Evolutionary conservation across 1,140 invertebrate genomes (phyloP), one percentile per base, ranked within the genome.

Genomic region (Agrypnia vestita): DNA sequence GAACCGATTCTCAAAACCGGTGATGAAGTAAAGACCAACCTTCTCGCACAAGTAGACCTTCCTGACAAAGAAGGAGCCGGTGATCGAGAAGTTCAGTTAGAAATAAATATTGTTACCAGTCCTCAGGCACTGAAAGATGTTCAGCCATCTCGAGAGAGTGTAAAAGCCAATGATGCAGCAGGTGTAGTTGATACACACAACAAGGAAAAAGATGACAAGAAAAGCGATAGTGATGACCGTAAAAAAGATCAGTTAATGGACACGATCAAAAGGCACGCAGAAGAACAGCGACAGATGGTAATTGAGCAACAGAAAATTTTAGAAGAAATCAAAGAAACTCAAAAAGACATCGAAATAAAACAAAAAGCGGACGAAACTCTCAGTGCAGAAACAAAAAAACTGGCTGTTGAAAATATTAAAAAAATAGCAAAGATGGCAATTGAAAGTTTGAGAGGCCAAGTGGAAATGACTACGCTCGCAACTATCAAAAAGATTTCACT

Each of bases 271-370:
- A 90, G 91, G 80, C 90, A 92, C 61, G 89, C 90, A 21, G 85
- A 90, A 82, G 90, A 92, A 84, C 90, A 91, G 76, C 88, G 90
- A 74, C 86, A 92, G 84, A 85, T 92, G 76, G 87, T 92, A 15
- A 87, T 91, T 74, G 90, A 92, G 83, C 90, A 91, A 76, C 91
- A 91, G 78, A 87, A 91, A 83, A 90, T 92, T 82, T 84, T 92
- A 44, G 85, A 91, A 76, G 89, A 92, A 83, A 87, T 92, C 49
- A 88, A 90, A 25, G 88, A 91, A 75, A 88, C 89, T 0, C 88
- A 91, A 76, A 84, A 90, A 81, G 89, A 91, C 80, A 84, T 90
- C n/a, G 84, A 89, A 53, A 59, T 74, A 9, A 74, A 74, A 56
- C 71, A 74, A 56, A 74, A 74, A 43, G 51, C 71, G 44, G 80